Evolutionary conservation across 2,888 invertebrate genomes (phyloP).

Genomic region (Drosophila villosipedis): DNA sequence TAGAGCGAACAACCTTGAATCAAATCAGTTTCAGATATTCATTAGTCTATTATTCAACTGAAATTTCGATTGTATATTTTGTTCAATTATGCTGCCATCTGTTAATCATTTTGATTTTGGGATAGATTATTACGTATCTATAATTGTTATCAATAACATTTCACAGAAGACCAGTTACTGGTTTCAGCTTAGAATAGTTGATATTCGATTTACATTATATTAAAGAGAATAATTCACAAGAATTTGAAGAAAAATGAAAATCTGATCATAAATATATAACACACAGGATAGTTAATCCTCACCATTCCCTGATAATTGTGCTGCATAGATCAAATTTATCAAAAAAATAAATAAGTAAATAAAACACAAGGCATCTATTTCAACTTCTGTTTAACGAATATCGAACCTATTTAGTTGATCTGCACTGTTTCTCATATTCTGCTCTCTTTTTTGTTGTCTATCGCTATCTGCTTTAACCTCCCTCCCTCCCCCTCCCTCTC

Average conservation of each 20-base stretch:
- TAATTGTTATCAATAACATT: background rate
- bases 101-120: too few relatives aligned
- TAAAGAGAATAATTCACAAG: background rate
- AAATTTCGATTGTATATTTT: background rate
- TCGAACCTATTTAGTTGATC: slow-evolving; percentile 12
- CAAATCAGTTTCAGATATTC: background rate
- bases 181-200: background rate
- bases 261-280: too few relatives aligned
- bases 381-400: slow-evolving; percentile 1
- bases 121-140: background rate
- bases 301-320: background rate
- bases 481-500: slow-evolving; percentile 1
- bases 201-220: background rate
- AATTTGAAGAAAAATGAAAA: background rate
- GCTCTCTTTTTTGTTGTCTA: background rate
- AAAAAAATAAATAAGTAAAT: background rate
- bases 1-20: background rate
- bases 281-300: background rate
- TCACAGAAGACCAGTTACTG: background rate
- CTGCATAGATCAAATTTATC: background rate
- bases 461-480: background rate
- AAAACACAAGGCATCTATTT: background rate
- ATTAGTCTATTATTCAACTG: background rate
- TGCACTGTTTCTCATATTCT: slow-evolving; percentile 2
- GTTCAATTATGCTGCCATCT: background rate